phyloP scores from a whole-genome alignment of 2,888 invertebrate species.

The Chrysolina haemoptera region DNA sequence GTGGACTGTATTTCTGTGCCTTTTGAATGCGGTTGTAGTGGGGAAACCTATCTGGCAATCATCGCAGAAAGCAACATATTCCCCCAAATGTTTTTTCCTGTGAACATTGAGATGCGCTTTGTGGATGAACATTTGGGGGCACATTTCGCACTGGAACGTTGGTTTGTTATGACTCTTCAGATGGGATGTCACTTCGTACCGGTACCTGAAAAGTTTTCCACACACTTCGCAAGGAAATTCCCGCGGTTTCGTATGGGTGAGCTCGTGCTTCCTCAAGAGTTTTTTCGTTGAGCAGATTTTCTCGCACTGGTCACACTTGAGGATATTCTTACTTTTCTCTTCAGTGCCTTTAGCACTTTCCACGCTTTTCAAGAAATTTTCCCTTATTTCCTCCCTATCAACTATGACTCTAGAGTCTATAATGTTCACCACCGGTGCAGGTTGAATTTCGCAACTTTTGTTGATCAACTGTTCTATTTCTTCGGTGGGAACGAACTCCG shows the following conservation, averaged over 20 bases:
- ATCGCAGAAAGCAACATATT: conserved; percentile 62
- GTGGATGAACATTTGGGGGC: conserved; percentile 75
- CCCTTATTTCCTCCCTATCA: neutral
- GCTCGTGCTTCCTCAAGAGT: conserved; percentile 63
- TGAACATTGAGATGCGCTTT: conserved; percentile 76
- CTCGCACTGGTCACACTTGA: conserved; percentile 64
- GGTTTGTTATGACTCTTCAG: conserved; percentile 74
- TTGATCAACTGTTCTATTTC: conserved; percentile 50
- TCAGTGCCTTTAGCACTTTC: neutral
- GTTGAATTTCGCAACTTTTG: conserved; percentile 39
- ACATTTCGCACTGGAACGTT: conserved; percentile 74
- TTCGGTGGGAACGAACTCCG: conserved; percentile 53
- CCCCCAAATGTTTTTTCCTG: conserved; percentile 73
- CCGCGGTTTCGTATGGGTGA: conserved; percentile 62
- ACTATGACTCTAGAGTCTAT: conserved; percentile 20
- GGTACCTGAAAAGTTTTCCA: conserved; percentile 63
- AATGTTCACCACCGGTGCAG: conserved; percentile 30
- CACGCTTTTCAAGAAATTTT: conserved; percentile 8
- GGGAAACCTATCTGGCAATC: conserved; percentile 64
- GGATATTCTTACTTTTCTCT: conserved; percentile 31
- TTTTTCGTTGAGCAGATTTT: conserved; percentile 63
- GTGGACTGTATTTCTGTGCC: conserved; percentile 61
- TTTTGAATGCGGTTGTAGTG: conserved; percentile 57
- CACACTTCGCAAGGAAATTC: conserved; percentile 64
- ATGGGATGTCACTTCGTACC: conserved; percentile 67